Base-by-base conservation (phyloP, 2,888 invertebrate genomes). In the Epistrophe grossulariae region DNA sequence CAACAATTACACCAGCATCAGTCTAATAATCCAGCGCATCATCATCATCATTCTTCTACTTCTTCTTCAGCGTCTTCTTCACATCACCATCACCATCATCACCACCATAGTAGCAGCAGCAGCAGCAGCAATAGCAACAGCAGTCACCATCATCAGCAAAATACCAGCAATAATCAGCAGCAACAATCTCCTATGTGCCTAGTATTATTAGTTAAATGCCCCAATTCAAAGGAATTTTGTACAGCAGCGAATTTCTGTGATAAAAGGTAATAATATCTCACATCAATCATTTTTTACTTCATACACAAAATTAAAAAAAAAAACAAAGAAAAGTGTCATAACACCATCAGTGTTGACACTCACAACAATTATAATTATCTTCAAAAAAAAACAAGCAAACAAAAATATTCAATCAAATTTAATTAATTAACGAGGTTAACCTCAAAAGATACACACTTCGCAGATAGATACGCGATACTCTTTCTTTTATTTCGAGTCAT, bases 121-220 rank as follows among this genome's bases (percentile, higher is more conserved):
- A 88, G 13, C 64, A 81, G 60, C 62, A 79, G 43, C 24, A 24
- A 24, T 24, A 79, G 43, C 24, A 24, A 24, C 3, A 81, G 60
- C 62, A 79, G 43, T 52, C 78, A 50, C 72, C 55, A 48, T 31
- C 73, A 59, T 40, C 82, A 84, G 38, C 68, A 60, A 6, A 88
- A 89, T 9, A 83, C 7, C 59, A 59, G 45, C 88, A 90, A 68
- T 89, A 90, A 83, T 88, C 89, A 88, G 84, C 89, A 90, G 79
- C 84, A 89, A 90, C 92, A 92, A 91, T 92, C 93, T 89, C 92
- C 93, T 90, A 90, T 93, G 90, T 92, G 92, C 90, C 92, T 92
- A 91, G 92, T 92, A 91, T 92, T 92, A 91, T 92, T 92, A 91
- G 93, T 92, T 90, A 92, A 93, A 91, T 92, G 92, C 90, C 93